Conservation (phyloP, 23 tunicate genomes). For the Halocynthia aurantium region DNA sequence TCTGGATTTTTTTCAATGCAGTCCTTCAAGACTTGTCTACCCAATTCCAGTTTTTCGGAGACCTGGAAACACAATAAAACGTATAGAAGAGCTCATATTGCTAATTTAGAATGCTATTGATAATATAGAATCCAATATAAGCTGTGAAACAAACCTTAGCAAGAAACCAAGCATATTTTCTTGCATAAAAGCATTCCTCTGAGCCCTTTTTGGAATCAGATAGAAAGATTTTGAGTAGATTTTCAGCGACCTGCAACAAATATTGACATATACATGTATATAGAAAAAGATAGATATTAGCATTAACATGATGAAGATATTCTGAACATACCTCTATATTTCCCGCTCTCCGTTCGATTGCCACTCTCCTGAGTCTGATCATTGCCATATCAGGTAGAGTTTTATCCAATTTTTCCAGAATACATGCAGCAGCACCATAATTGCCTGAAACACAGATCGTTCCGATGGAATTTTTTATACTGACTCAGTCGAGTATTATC, state of each 20-base stretch:
- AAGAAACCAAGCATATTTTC: slow-evolving; percentile 82
- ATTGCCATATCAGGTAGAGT: slow-evolving; percentile 66
- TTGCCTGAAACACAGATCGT: slow-evolving; percentile 37
- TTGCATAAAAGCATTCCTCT: slow-evolving; percentile 63
- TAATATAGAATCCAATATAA: background rate
- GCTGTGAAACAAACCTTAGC: slow-evolving; percentile 17
- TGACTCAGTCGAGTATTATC: background rate
- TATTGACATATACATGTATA: too few species aligned
- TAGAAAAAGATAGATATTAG: background rate
- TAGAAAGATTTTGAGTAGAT: slow-evolving; percentile 36
- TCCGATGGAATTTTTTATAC: background rate
- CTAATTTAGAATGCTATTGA: background rate
- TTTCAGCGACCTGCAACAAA: slow-evolving; percentile 46
- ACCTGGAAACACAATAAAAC: slow-evolving; percentile 10
- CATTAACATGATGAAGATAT: background rate
- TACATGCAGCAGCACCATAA: slow-evolving; percentile 31
- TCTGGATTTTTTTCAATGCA: slow-evolving; percentile 34
- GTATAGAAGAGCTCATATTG: background rate
- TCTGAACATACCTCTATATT: slow-evolving; percentile 15
- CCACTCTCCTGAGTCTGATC: slow-evolving; percentile 74
- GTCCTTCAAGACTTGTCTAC: slow-evolving; percentile 53
- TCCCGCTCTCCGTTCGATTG: slow-evolving; percentile 54
- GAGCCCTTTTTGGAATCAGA: slow-evolving; percentile 59
- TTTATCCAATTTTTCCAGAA: slow-evolving; percentile 48
- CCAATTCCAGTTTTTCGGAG: slow-evolving; percentile 44